Conservation (phyloP, 2,113 vertebrate species). For the Cariama cristata region DNA sequence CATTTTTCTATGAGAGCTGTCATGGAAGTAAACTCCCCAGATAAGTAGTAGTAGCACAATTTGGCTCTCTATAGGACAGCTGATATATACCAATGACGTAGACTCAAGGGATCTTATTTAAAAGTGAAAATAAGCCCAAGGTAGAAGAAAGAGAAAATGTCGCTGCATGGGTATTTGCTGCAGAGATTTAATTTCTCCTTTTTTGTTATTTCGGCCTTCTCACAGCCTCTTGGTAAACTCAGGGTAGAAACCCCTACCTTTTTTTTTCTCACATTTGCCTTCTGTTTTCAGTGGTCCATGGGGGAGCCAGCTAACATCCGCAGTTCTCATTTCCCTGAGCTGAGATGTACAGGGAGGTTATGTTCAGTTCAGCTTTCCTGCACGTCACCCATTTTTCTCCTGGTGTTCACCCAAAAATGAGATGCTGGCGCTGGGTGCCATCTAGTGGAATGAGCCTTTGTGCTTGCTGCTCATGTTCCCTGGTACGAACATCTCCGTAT, state of each 20-base stretch:
- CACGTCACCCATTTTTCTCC: fast-evolving
- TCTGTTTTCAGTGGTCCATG: not conserved
- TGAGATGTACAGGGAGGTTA: not conserved
- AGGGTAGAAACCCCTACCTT: not conserved
- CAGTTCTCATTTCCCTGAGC: not conserved
- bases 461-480: fast-evolving
- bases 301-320: not conserved
- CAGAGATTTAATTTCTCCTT: not conserved
- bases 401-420: not conserved
- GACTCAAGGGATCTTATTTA: not conserved
- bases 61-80: not conserved
- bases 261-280: not conserved
- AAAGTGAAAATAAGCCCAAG: not conserved
- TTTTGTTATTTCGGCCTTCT: not conserved
- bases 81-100: not conserved
- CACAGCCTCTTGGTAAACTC: not conserved
- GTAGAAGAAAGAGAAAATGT: not conserved
- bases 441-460: constrained; percentile 67
- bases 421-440: constrained; percentile 64
- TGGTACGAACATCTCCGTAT: fast-evolving
- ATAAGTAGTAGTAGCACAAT: not conserved
- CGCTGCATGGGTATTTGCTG: not conserved
- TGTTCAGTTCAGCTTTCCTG: not conserved
- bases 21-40: not conserved
- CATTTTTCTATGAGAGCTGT: not conserved